Percentiles rank a stretch among this genome's conserved stretches.
Conservation (phyloP, 2,888 invertebrate genomes). For the Panzeria rudis region DNA sequence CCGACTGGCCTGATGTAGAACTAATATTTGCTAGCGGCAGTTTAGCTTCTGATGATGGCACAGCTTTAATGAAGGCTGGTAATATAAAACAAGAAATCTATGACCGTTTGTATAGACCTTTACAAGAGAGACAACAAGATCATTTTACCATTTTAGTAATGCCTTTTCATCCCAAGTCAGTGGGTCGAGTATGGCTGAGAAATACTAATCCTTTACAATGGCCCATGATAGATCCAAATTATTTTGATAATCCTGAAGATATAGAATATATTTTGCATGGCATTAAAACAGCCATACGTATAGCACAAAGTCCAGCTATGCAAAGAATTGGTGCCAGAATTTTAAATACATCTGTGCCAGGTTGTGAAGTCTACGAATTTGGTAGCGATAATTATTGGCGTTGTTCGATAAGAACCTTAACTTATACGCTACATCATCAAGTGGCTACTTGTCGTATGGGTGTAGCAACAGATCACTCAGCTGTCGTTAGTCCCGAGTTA, state of each 20-base stretch:
- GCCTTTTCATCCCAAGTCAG: constrained; percentile 89
- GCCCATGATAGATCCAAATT: constrained; percentile 92
- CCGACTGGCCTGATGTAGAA: constrained; percentile 87
- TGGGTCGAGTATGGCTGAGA: constrained; percentile 87
- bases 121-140: constrained; percentile 84
- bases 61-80: constrained; percentile 84
- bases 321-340: constrained; percentile 85
- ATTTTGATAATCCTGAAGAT: constrained; percentile 88
- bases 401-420: constrained; percentile 86
- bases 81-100: constrained; percentile 85
- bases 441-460: constrained; percentile 89
- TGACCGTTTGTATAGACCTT: constrained; percentile 82
- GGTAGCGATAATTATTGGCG: constrained; percentile 88
- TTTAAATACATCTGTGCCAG: constrained; percentile 84
- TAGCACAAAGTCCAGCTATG: constrained; percentile 86
- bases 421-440: constrained; percentile 87
- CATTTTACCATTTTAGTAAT: constrained; percentile 87
- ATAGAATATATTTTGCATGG: constrained; percentile 86
- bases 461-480: constrained; percentile 85
- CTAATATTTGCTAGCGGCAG: constrained; percentile 87
- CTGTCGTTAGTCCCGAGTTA: constrained; percentile 87
- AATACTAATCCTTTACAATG: constrained; percentile 89
- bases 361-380: constrained; percentile 84
- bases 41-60: constrained; percentile 86
- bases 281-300: constrained; percentile 86